Percentiles rank a stretch among this genome's conserved stretches.
These are phyloP conservation scores for Heterodera schachtii DNA, from an alignment of 1,140 invertebrate species.

Conservation along the genomic window DNA sequence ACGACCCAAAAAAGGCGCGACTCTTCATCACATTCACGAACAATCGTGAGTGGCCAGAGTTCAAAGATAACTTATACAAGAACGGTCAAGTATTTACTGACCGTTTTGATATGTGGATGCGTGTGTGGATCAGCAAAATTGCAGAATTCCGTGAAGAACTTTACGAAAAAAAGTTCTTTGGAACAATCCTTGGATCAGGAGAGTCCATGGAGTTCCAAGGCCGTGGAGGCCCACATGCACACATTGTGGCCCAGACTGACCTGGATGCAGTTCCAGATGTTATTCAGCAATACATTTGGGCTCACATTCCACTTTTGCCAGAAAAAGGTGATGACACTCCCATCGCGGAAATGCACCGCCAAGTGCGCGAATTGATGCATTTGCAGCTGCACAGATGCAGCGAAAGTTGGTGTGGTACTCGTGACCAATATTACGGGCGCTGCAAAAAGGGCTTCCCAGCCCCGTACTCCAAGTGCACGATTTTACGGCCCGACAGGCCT, in stretches of 20 bases:
- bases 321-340: slow-evolving; percentile 5
- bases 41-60: too few species aligned
- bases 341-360: background rate
- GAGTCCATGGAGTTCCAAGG: slow-evolving; percentile 19
- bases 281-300: slow-evolving; percentile 18
- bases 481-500: background rate
- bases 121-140: slow-evolving; percentile 1
- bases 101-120: slow-evolving; percentile 8
- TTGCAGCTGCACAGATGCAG: slow-evolving; percentile 15
- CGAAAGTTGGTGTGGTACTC: background rate
- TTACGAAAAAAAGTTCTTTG: slow-evolving; percentile 19
- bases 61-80: too few species aligned
- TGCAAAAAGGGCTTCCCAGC: slow-evolving; percentile 22
- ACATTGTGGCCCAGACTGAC: slow-evolving; percentile 11
- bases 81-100: too few species aligned
- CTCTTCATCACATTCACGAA: too few species aligned
- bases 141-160: background rate
- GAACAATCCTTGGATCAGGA: slow-evolving; percentile 15
- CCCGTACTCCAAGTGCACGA: slow-evolving; percentile 6
- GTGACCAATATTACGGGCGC: slow-evolving; percentile 2
- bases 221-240: slow-evolving; percentile 19
- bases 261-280: slow-evolving; percentile 6
- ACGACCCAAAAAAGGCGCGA: too few species aligned
- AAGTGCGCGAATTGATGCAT: slow-evolving; percentile 2
- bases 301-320: slow-evolving; percentile 11